phyloP scores from a whole-genome alignment of 1,140 invertebrate species.

The Druon quercuslanigerum region DNA sequence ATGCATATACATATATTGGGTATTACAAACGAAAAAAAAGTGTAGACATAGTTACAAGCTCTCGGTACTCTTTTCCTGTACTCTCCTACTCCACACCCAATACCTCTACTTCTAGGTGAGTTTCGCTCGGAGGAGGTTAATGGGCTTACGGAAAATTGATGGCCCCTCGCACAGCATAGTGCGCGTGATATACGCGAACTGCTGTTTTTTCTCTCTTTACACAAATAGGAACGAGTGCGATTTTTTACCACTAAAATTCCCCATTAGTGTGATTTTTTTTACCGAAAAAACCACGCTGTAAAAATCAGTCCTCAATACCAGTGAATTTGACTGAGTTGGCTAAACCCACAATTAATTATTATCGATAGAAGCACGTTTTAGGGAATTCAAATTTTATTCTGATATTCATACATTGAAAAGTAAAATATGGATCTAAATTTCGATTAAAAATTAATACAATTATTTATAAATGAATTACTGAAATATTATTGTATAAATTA shows the following conservation, averaged over 20 bases:
- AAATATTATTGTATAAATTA: no score
- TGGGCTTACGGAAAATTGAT: slow-evolving; percentile 71
- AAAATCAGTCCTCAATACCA: slow-evolving; percentile 40
- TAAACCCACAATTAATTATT: slow-evolving; percentile 27
- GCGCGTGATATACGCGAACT: slow-evolving; percentile 59
- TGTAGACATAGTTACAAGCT: slow-evolving; percentile 58
- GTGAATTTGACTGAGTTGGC: slow-evolving; percentile 45
- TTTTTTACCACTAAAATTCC: slow-evolving; percentile 31
- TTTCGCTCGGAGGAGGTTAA: slow-evolving; percentile 61
- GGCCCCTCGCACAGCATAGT: slow-evolving; percentile 53
- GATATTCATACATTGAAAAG: not conserved
- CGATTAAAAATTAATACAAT: no score
- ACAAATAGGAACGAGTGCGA: slow-evolving; percentile 25
- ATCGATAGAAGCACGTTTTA: not conserved
- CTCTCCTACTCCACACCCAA: slow-evolving; percentile 42
- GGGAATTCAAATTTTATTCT: not conserved
- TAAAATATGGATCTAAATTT: no score
- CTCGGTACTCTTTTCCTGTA: slow-evolving; percentile 39
- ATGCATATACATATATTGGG: slow-evolving; percentile 1
- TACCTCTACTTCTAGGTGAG: slow-evolving; percentile 34
- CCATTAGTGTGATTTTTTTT: slow-evolving; percentile 36
- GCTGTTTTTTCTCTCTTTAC: slow-evolving; percentile 35
- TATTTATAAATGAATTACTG: no score
- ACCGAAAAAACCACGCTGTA: slow-evolving; percentile 10
- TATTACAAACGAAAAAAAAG: slow-evolving; percentile 42